Conservation (phyloP, 2,888 invertebrate species). For the Drosophila helvetica region DNA sequence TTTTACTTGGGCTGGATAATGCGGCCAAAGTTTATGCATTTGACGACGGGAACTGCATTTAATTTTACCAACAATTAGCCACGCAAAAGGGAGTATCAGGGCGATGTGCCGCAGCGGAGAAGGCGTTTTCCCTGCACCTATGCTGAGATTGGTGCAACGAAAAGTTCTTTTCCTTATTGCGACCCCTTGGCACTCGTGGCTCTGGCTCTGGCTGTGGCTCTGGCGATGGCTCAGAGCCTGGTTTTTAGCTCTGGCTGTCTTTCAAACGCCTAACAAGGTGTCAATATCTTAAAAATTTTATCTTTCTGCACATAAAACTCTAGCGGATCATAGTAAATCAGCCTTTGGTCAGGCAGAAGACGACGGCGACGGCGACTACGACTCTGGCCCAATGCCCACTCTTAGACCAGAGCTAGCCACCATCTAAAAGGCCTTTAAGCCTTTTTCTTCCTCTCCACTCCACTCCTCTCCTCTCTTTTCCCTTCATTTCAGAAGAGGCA, state of each 20-base stretch:
- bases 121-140: slow-evolving; percentile 19
- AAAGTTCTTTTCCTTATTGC: slow-evolving; percentile 48
- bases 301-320: slow-evolving; percentile 81
- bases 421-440: slow-evolving; percentile 42
- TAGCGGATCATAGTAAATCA: slow-evolving; percentile 82
- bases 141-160: slow-evolving; percentile 19
- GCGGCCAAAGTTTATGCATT: slow-evolving; percentile 63
- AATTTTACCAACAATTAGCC: slow-evolving; percentile 77
- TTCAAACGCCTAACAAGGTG: slow-evolving; percentile 81
- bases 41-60: slow-evolving; percentile 68
- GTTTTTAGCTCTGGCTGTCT: slow-evolving; percentile 31
- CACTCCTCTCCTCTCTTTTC: not conserved
- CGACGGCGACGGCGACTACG: slow-evolving; percentile 30
- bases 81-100: slow-evolving; percentile 57
- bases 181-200: slow-evolving; percentile 23
- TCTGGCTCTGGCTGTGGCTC: not conserved
- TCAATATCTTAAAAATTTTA: slow-evolving; percentile 82
- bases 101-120: too few relatives aligned
- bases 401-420: slow-evolving; percentile 45
- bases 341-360: slow-evolving; percentile 73
- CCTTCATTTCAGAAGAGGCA: not conserved
- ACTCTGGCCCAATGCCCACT: slow-evolving; percentile 34
- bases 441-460: slow-evolving; percentile 7
- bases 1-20: slow-evolving; percentile 54
- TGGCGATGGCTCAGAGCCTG: too few relatives aligned